phyloP scores from a whole-genome alignment of 1,140 invertebrate genomes.

The Panagrolaimus sp. region DNA sequence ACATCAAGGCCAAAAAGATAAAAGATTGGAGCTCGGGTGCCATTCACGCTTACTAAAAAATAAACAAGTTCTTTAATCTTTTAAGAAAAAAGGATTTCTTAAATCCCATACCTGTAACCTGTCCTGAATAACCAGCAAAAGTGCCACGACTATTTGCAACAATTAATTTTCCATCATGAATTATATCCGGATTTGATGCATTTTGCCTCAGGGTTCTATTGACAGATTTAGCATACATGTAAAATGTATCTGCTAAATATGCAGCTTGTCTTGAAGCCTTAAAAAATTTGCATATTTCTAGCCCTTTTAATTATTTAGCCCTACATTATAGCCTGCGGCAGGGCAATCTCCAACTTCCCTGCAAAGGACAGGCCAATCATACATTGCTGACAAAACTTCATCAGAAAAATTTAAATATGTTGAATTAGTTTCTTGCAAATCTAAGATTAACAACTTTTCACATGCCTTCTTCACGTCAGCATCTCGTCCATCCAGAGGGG shows the following conservation, averaged over 20 bases:
- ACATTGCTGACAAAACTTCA: not conserved
- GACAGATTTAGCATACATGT: not conserved
- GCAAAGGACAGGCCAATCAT: not conserved
- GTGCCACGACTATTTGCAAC: not conserved
- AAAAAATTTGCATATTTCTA: not conserved
- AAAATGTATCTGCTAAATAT: not conserved
- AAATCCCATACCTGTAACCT: too few relatives aligned
- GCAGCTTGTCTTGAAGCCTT: constrained; percentile 9
- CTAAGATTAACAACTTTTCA: not conserved
- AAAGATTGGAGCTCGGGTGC: not conserved
- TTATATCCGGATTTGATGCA: not conserved
- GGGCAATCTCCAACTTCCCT: not conserved
- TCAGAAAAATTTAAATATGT: not conserved
- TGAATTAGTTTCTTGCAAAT: not conserved
- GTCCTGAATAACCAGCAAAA: not conserved
- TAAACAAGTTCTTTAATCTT: too few relatives aligned
- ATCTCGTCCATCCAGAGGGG: not conserved
- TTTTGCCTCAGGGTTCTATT: not conserved
- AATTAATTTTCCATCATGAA: not conserved
- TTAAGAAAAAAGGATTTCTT: too few relatives aligned
- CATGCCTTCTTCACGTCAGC: constrained; percentile 17
- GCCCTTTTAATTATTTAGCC: not conserved
- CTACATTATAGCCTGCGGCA: not conserved
- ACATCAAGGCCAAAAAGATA: not conserved
- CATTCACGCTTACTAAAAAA: not conserved